Conservation (phyloP, 2,113 vertebrate genomes). For the Seriola dumerili region DNA sequence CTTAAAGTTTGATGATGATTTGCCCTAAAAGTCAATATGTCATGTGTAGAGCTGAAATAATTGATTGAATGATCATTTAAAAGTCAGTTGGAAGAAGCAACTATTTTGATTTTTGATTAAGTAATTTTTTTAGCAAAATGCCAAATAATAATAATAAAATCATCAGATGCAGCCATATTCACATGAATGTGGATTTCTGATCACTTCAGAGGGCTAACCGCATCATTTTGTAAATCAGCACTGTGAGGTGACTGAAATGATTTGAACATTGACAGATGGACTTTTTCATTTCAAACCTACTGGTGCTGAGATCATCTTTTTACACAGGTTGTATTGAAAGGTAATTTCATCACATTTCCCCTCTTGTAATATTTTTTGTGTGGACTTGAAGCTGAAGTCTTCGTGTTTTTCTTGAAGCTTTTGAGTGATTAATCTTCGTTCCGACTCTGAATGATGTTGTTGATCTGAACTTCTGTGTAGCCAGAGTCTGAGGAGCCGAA, state of each 20-base stretch:
- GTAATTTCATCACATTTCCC: neutral
- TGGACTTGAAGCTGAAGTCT: neutral
- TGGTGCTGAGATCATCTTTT: neutral
- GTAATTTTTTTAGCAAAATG: neutral
- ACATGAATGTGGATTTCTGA: neutral
- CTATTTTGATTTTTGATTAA: neutral
- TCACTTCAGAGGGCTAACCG: neutral
- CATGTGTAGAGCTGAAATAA: neutral
- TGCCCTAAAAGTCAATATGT: no score
- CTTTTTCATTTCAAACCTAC: neutral
- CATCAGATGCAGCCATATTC: neutral
- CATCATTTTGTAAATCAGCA: neutral
- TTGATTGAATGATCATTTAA: neutral
- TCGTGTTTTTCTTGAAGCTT: neutral
- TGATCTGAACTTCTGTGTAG: neutral
- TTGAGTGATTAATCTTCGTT: neutral
- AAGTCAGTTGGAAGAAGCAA: neutral
- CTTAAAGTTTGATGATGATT: no score
- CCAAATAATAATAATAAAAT: neutral
- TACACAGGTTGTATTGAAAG: neutral
- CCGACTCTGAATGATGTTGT: constrained; percentile 4
- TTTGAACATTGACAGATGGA: neutral
- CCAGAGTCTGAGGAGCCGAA: constrained; percentile 13
- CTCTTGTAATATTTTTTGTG: neutral
- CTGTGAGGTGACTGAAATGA: neutral